Base-by-base conservation (phyloP, 1,140 invertebrate genomes). In the Ephestia elutella region DNA sequence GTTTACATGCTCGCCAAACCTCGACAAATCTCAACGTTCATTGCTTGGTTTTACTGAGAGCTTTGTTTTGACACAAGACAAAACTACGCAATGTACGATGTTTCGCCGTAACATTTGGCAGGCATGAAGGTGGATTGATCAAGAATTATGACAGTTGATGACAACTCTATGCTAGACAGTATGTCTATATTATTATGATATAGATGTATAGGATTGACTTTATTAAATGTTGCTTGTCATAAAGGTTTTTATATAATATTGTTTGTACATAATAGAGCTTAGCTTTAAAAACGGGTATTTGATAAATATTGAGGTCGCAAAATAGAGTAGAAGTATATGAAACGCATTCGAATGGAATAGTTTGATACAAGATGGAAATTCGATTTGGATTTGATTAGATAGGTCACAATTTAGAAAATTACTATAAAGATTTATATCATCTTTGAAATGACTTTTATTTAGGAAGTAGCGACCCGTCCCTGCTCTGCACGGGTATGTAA, bases 211-310 rank as follows among this genome's bases (percentile, higher is more conserved):
- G 0, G n/a, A 44, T 9, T 35, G 32, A 44, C 38, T 15, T 15
- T 44, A 8, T 32, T 32, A 9, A n/a, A 32, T 10, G 30, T 32
- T 10, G 21, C 21, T 32, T 32, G 9, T 32, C 30, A 32, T 32
- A 11, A 44, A 17, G 38, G 15, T 53, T 53, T 53, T 53, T 10
- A 53, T 53, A 53, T 21, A 50, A 13, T 25, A 53, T 53, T 55
- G 17, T 56, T 13, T 56, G 48, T 49, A 48, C 19, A 38, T 35
- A 60, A 38, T 56, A 54, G 28, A 50, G 49, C 56, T 50, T 57
- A 57, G 44, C 48, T 44, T 44, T 44, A 13, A 44, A 44, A 57
- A 50, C 17, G 44, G 44, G 25, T 50, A 49, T 54, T 30, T 21
- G 15, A 18, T 54, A 35, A 30, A 1, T 30, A 28, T 49, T 55